Conservation (phyloP, 2,797 vertebrate genomes). For the Rhinichthys osculus region DNA sequence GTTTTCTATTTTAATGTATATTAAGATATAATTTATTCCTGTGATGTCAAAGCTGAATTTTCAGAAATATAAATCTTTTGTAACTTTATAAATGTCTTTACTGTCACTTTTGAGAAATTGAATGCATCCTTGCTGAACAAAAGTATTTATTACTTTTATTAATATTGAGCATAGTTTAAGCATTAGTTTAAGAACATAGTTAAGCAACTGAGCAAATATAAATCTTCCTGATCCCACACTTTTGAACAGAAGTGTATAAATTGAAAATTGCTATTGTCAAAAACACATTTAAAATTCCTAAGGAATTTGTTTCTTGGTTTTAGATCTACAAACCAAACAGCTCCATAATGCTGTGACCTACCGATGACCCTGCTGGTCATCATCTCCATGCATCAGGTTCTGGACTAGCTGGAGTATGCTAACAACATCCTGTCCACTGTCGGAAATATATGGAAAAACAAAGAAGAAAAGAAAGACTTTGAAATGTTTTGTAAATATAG, state of each 20-base stretch:
- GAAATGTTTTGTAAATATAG: not conserved
- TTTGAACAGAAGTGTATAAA: not conserved
- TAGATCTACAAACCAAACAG: not conserved
- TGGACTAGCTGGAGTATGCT: constrained; percentile 92
- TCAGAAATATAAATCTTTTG: not conserved
- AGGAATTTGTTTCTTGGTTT: not conserved
- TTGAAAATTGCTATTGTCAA: not conserved
- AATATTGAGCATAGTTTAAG: not conserved
- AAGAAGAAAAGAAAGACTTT: not conserved
- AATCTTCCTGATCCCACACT: not conserved
- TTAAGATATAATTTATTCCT: too few species aligned
- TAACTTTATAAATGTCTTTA: not conserved
- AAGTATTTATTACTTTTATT: not conserved
- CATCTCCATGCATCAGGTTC: constrained; percentile 91
- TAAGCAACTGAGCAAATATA: not conserved
- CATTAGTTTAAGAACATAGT: not conserved
- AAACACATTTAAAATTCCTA: not conserved
- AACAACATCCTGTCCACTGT: constrained; percentile 90
- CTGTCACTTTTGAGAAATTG: not conserved
- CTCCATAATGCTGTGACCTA: constrained; percentile 66
- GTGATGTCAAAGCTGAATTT: not conserved
- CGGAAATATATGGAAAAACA: constrained; percentile 24
- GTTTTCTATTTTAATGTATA: not conserved
- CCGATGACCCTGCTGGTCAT: constrained; percentile 81
- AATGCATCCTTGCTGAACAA: not conserved